Base-by-base conservation (phyloP, 2,888 invertebrate genomes). In the Drosophila neutralis region DNA sequence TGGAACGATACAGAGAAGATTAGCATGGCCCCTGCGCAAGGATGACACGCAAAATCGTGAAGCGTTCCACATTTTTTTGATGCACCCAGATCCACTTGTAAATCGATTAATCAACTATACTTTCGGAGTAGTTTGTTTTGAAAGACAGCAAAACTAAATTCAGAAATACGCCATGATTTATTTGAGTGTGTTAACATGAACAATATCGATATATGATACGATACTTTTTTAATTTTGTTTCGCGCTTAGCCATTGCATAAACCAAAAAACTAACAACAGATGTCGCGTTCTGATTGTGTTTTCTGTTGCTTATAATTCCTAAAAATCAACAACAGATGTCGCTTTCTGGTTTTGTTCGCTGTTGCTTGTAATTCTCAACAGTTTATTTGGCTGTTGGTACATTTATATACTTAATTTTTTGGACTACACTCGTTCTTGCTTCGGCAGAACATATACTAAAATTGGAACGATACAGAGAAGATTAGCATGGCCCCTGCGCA, bases 11-110 rank as follows among this genome's bases (percentile, higher is more conserved):
- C 96, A 96, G 96, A 96, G 96, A 96, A 96, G 96, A 96, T 96
- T 96, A 96, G 96, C 96, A 96, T 96, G 96, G 96, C 96, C 96
- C 96, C 96, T 97, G 96, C 96, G 96, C 96, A 96, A 96, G 96
- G 96, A 96, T 96, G 96, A 96, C 96, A 96, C 96, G 96, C 96
- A 96, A 96, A 97, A 96, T 96, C 96, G 96, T 96, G 96, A 96
- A 96, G 96, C 96, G 96, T 96, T 92, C 92, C 92, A 92, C 92
- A 92, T 92, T 92, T 92, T 92, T 92, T 92, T 91, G 83, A 48
- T 5, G n/a, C 58, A 68, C 49, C 36, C 11, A 6, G 21, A 13
- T 1, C 15, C 4, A 10, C 8, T 7, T 11, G 8, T n/a, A 18
- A 15, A 8, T 36, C 15, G 35, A 4, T 35, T 35, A 53, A 35